Base-by-base conservation (phyloP, 1,140 invertebrate genomes). In the Drosophila pruinosa region DNA sequence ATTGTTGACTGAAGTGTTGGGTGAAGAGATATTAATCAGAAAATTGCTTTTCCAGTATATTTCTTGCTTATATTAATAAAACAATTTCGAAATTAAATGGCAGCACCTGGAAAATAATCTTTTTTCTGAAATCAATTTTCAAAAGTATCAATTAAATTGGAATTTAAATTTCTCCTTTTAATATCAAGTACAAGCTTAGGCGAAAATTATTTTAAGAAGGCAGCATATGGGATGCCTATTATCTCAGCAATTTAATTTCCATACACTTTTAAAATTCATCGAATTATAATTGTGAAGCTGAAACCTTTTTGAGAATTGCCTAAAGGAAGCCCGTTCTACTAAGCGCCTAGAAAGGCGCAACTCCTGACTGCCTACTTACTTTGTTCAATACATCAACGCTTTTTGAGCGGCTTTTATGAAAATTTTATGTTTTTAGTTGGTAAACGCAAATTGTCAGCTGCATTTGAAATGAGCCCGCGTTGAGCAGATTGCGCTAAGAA, bases 401-500 rank as follows among this genome's bases (percentile, higher is more conserved):
- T 65, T 54, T 57, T 57, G 68, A 50, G 68, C 53, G 62, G 52
- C 52, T 71, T 62, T 62, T 39, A 75, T 78, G 43, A 77, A 73
- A 65, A 73, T 36, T 72, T 26, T 59, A 67, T 72, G 69, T 54
- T 67, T 54, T 72, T 47, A 59, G 69, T 52, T 69, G 57, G 31
- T 10, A 31, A 58, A 57, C 63, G 54, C 50, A 68, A 75, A 80
- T 73, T 85, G 80, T 72, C 63, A 62, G 52, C 61, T 80, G 65
- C 73, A 86, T 80, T 76, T 48, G 15, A 61, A 86, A 77, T 77
- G 69, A 72, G 53, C 28, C 28, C n/a, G 19, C 15, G 22, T 7
- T 28, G n/a, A 47, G 43, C 19, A 62, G 41, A 38, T 10, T 26
- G 53, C 14, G 26, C 21, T 10, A 47, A 43, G 41, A 86, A 67